phyloP scores from a whole-genome alignment of 2,113 vertebrate genomes.

The Istiophorus platypterus region DNA sequence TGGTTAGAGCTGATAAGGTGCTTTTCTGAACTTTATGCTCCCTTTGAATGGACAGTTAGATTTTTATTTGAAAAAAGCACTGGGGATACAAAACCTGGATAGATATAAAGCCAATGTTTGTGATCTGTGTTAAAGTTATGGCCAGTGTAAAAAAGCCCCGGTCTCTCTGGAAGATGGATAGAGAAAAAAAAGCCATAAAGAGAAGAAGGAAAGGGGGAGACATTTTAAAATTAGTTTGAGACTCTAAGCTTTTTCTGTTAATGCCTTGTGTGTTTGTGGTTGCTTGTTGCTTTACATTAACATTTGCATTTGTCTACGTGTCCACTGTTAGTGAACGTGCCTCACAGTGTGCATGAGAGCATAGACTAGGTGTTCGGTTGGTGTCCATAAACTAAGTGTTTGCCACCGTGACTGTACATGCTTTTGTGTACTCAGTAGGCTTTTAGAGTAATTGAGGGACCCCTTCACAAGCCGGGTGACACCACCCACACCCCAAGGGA shows the following conservation, averaged over 20 bases:
- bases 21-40: neutral
- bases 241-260: neutral
- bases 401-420: constrained; percentile 64
- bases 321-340: neutral
- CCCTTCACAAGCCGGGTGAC: constrained; percentile 57
- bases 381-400: constrained; percentile 60
- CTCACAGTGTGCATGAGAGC: neutral
- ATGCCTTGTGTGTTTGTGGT: neutral
- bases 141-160: neutral
- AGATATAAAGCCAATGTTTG: constrained; percentile 6
- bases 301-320: neutral
- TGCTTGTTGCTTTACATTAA: constrained; percentile 4
- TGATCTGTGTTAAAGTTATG: constrained; percentile 30
- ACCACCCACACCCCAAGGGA: constrained; percentile 59
- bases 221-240: neutral
- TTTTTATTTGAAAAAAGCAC: constrained; percentile 29
- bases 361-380: constrained; percentile 32
- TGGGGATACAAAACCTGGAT: neutral
- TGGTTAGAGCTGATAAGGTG: neutral
- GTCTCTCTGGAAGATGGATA: neutral
- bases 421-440: constrained; percentile 75
- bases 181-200: neutral
- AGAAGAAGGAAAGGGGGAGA: neutral
- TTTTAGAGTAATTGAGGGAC: constrained; percentile 78
- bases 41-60: neutral